These are phyloP conservation scores for Monopis laevigella DNA, from an alignment of 2,888 invertebrate species.

Conservation along the genomic window DNA sequence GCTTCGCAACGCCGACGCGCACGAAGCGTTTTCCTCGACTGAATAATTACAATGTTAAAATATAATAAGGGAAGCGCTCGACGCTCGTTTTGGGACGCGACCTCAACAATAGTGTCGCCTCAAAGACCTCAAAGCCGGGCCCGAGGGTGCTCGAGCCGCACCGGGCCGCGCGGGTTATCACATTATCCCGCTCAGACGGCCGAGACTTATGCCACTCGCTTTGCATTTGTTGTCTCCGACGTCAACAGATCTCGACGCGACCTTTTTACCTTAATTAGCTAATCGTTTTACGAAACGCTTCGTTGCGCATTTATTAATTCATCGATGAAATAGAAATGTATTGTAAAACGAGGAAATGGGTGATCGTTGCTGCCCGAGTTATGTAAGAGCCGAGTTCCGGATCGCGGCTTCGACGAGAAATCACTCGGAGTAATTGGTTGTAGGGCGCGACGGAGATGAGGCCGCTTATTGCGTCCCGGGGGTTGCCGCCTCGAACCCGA, in stretches of 20 bases:
- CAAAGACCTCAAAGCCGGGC: conserved; percentile 20
- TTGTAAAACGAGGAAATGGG: too few relatives aligned
- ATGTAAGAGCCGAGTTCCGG: conserved; percentile 5
- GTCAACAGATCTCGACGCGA: conserved; percentile 27
- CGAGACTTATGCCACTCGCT: too few relatives aligned
- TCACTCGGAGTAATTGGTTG: conserved; percentile 35
- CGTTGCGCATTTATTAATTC: too few relatives aligned
- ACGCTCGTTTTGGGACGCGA: not conserved
- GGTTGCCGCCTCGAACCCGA: conserved; percentile 28
- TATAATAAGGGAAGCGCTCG: conserved; percentile 3
- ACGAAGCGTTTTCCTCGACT: conserved; percentile 27
- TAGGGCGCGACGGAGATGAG: conserved; percentile 49
- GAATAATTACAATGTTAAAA: conserved; percentile 31
- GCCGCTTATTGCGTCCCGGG: conserved; percentile 45
- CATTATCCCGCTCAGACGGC: conserved; percentile 59
- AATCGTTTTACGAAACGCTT: too few relatives aligned
- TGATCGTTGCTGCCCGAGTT: too few relatives aligned
- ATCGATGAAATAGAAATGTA: too few relatives aligned
- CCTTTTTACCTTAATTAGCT: too few relatives aligned
- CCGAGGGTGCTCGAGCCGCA: conserved; percentile 44
- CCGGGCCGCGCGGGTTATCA: conserved; percentile 52
- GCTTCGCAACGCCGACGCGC: conserved; percentile 40
- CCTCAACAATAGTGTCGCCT: not conserved
- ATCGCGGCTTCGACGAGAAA: conserved; percentile 3
- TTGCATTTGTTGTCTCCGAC: conserved; percentile 16